Base-by-base conservation (phyloP, 2,888 invertebrate genomes). In the Lacanobia wlatinum region DNA sequence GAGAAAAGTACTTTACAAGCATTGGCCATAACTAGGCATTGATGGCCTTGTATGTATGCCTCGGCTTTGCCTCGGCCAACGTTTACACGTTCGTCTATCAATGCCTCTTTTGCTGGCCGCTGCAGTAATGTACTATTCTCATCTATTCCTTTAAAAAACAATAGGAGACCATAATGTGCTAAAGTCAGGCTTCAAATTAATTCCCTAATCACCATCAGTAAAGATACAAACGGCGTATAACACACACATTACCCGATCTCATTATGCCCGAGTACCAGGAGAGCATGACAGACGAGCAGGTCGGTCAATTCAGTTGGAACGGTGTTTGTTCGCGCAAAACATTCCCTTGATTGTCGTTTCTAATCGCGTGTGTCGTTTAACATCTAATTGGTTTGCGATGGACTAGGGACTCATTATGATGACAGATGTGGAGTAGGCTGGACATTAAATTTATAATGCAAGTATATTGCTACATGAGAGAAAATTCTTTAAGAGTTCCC, bases 271-370 rank as follows among this genome's bases (percentile, higher is more conserved):
- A 52, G 34, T 63, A 76, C 80, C 55, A 72, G 80, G 70, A 46
- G 28, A 55, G 16, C 73, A 69, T 77, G 38, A 76, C 58, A 48
- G 65, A 80, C 59, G 77, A 69, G 34, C 43, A 48, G 72, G 61
- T 76, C 64, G 55, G 60, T 71, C 64, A 56, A 80, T 76, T 80
- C 40, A 72, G 62, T 63, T 58, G 50, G 55, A 63, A 28, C 61
- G 46, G 16, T 80, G 63, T 80, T 80, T 80, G 43, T 34, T 9
- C 10, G 52, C 52, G 34, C 68, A 59, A 80, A 81, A 76, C 77
- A 73, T 66, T 60, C 62, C 43, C 46, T 65, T 38, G 52, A 77
- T 64, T 66, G 77, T 63, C 59, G 52, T 53, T 73, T 53, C 73
- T 60, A 73, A 69, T 52, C 52, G 53, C 28, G 66, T 72, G 58